A percentile compares a stretch with the other conserved stretches of the same genome.
These are phyloP conservation scores for Ennomos quercinarius DNA, from an alignment of 2,888 invertebrate genomes.

Conservation along the genomic window DNA sequence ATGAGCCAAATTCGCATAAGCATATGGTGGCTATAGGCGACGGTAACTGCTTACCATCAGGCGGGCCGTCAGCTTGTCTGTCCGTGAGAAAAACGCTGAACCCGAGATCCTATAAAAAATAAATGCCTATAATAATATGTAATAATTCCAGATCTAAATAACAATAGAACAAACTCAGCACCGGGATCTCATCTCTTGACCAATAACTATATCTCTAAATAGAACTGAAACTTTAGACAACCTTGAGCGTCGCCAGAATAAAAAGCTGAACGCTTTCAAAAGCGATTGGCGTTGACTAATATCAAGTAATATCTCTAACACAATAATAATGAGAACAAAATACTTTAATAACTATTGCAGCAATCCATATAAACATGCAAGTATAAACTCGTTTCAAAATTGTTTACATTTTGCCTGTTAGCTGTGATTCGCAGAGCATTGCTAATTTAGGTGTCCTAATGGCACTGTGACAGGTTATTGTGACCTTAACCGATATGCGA, in stretches of 20 bases:
- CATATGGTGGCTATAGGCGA: no score
- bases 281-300: slow-evolving; percentile 13
- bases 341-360: slow-evolving; percentile 14
- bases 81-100: no score
- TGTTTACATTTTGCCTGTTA: slow-evolving; percentile 12
- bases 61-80: no score
- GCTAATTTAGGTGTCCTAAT: slow-evolving; percentile 14
- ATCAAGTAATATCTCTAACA: slow-evolving; percentile 9
- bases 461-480: background rate
- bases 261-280: slow-evolving; percentile 21
- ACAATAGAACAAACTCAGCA: no score
- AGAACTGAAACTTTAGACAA: background rate
- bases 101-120: no score
- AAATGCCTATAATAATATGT: no score
- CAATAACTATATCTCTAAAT: no score
- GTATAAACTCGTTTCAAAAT: slow-evolving; percentile 16
- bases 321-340: slow-evolving; percentile 11
- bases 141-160: no score
- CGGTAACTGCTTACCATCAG: no score
- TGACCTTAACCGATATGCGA: slow-evolving; percentile 26
- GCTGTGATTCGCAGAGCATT: slow-evolving; percentile 7
- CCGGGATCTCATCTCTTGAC: no score
- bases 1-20: no score
- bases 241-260: slow-evolving; percentile 1
- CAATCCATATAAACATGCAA: slow-evolving; percentile 6